Conservation (phyloP, 2,797 vertebrate genomes). For the Anas bernieri region DNA sequence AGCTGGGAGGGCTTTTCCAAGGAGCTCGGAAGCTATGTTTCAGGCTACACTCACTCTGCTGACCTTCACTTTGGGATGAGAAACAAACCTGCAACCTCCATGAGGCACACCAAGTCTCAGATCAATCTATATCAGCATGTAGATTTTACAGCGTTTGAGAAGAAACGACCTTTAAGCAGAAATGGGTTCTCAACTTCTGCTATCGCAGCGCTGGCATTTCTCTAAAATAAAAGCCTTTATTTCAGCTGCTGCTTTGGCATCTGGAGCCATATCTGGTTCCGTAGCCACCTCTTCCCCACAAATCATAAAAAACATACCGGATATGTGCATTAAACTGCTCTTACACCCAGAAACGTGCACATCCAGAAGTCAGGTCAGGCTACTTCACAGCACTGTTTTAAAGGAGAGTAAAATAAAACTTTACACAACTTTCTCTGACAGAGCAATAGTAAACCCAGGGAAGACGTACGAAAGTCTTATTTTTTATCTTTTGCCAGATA, state of each 20-base stretch:
- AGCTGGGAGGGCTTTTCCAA: not conserved
- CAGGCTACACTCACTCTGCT: not conserved
- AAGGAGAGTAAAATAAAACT: not conserved
- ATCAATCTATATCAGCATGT: constrained; percentile 13
- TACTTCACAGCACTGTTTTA: not conserved
- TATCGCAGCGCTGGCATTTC: not conserved
- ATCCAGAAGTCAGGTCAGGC: not conserved
- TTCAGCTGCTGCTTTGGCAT: not conserved
- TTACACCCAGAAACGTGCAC: not conserved
- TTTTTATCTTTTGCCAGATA: not conserved
- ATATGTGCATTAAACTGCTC: not conserved
- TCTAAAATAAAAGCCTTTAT: constrained; percentile 36
- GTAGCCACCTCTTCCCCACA: not conserved
- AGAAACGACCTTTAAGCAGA: constrained; percentile 42
- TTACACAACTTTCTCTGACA: not conserved
- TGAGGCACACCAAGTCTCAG: not conserved
- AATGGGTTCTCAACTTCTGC: constrained; percentile 21
- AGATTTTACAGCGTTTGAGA: constrained; percentile 16
- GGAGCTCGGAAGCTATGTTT: not conserved
- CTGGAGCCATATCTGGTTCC: not conserved
- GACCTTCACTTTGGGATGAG: not conserved
- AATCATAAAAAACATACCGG: not conserved
- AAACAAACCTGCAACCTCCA: not conserved
- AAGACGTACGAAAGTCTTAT: not conserved
- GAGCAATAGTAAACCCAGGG: not conserved